Evolutionary conservation across 1,140 invertebrate species (phyloP).

Genomic region (Psix sp.): DNA sequence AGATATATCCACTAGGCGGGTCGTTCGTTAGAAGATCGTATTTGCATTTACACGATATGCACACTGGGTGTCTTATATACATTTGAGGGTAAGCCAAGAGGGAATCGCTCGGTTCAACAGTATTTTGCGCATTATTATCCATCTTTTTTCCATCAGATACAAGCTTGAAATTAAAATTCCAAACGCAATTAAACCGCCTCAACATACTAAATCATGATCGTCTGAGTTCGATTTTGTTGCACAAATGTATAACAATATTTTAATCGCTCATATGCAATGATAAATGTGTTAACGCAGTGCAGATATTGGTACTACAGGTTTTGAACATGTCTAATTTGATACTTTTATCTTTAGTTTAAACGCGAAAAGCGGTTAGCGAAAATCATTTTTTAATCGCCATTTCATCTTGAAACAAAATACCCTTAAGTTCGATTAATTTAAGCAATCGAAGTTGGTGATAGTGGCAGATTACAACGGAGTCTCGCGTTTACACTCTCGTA

Average conservation of each 20-base stretch:
- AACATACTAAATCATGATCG: too few relatives aligned
- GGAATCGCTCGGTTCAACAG: conserved; percentile 28
- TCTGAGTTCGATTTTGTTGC: too few relatives aligned
- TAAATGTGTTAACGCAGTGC: too few relatives aligned
- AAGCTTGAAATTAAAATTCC: too few relatives aligned
- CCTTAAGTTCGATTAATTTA: conserved; percentile 7
- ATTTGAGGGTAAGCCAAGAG: conserved; percentile 41
- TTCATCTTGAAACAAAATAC: conserved; percentile 3
- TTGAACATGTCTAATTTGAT: too few relatives aligned
- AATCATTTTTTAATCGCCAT: too few relatives aligned
- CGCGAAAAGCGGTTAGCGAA: too few relatives aligned
- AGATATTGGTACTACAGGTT: too few relatives aligned
- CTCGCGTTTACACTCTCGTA: conserved; percentile 37
- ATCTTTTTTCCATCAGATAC: neutral
- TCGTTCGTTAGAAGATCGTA: conserved; percentile 59
- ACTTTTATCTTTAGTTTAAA: too few relatives aligned
- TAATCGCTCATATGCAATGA: too few relatives aligned
- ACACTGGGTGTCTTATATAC: conserved; percentile 56
- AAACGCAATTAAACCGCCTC: neutral
- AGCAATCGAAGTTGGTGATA: conserved; percentile 33
- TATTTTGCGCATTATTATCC: conserved; percentile 36
- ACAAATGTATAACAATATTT: too few relatives aligned
- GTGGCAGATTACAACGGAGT: conserved; percentile 30
- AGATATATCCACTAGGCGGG: conserved; percentile 59
- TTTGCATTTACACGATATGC: conserved; percentile 64